Conservation (phyloP, 1,140 invertebrate genomes). For the Caenorhabditis inopinata region DNA sequence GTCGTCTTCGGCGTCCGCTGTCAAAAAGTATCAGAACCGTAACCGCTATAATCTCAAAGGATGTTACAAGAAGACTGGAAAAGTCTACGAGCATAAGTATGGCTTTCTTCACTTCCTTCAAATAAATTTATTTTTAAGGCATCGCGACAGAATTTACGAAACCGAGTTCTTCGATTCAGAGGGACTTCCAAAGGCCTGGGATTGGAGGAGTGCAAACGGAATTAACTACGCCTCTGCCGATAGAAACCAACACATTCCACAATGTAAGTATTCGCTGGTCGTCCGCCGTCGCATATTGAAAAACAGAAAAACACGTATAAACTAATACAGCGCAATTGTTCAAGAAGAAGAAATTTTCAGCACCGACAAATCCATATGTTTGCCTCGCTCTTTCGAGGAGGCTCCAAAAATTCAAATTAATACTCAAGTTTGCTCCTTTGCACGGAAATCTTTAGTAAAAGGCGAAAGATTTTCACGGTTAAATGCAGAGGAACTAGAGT, state of each 20-base stretch:
- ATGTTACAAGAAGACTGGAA: slow-evolving; percentile 49
- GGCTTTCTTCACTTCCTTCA: neutral
- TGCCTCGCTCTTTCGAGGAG: slow-evolving; percentile 19
- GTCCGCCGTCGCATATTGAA: too few relatives aligned
- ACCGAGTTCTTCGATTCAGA: slow-evolving; percentile 48
- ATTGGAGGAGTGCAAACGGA: slow-evolving; percentile 69
- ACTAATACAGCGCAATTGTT: too few relatives aligned
- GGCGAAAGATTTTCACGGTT: slow-evolving; percentile 41
- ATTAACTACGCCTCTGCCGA: slow-evolving; percentile 68
- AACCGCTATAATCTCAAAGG: slow-evolving; percentile 47
- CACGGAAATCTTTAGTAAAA: slow-evolving; percentile 45
- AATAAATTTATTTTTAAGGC: neutral
- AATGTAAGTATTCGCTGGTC: too few relatives aligned
- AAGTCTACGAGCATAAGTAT: slow-evolving; percentile 49
- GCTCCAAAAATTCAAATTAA: slow-evolving; percentile 22
- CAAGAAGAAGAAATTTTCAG: too few relatives aligned
- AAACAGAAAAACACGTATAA: too few relatives aligned
- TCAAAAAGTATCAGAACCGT: slow-evolving; percentile 9
- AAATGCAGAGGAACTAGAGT: slow-evolving; percentile 36
- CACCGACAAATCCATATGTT: neutral
- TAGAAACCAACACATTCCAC: slow-evolving; percentile 67
- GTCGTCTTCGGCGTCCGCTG: neutral
- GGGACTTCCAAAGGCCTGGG: slow-evolving; percentile 67
- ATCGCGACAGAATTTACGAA: slow-evolving; percentile 47
- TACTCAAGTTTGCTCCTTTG: slow-evolving; percentile 34